A percentile compares a stretch with the other conserved stretches of the same genome.
phyloP scores from a whole-genome alignment of 2,888 invertebrate genomes.

The Drosophila atripex region DNA sequence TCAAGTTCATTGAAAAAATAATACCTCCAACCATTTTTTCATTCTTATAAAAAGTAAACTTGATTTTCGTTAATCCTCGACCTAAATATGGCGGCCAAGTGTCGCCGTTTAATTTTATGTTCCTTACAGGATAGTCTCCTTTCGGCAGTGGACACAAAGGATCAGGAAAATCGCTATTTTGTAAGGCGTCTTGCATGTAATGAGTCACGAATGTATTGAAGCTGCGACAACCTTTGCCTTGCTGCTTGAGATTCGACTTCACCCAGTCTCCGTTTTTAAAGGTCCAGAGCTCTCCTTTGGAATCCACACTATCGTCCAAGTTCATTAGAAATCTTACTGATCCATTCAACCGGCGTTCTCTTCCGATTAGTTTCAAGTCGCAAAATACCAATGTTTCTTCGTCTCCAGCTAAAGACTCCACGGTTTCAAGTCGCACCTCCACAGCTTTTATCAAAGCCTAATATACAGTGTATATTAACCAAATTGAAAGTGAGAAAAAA shows the following conservation, averaged over 20 bases:
- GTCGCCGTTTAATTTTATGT: neutral
- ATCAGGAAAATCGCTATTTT: neutral
- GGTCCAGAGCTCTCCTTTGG: neutral
- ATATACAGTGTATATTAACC: neutral
- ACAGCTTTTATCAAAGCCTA: neutral
- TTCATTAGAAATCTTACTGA: neutral
- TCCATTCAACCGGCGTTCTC: neutral
- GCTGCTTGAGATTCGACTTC: neutral
- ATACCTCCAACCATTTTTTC: neutral
- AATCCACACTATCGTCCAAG: neutral
- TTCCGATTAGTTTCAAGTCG: neutral
- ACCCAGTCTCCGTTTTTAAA: slow-evolving; percentile 1
- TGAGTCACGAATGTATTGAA: neutral
- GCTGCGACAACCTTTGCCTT: neutral
- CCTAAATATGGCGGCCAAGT: neutral
- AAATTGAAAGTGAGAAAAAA: no score
- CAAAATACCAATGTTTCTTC: neutral
- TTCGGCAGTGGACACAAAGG: neutral
- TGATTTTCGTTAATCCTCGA: neutral
- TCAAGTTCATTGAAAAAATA: neutral
- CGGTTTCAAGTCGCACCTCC: neutral
- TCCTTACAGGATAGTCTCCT: neutral
- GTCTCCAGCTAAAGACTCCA: neutral
- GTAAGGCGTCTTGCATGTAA: neutral
- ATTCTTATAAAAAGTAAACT: neutral